Conservation (phyloP, 2,888 invertebrate genomes). For the Rambutsinella grinnellia region DNA sequence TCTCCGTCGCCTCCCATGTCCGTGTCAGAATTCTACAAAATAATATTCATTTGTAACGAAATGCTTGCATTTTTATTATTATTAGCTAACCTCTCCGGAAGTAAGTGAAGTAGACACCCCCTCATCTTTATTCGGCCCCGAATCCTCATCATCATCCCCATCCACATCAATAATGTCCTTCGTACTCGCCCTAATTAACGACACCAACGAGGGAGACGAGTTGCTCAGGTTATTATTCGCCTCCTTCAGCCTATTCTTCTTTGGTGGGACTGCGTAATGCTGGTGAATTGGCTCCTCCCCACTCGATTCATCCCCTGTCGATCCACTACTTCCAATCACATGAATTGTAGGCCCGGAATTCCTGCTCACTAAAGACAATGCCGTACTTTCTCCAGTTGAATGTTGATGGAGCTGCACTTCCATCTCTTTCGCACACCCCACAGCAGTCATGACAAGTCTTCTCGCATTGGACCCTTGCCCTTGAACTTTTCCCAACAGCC, state of each 20-base stretch:
- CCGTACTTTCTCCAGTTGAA: conserved; percentile 41
- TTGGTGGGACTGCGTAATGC: conserved; percentile 60
- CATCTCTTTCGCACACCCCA: conserved; percentile 54
- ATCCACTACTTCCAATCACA: conserved; percentile 46
- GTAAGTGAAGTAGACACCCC: conserved; percentile 61
- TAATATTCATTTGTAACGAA: too few species aligned
- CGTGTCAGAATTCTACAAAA: conserved; percentile 66
- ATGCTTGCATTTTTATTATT: not conserved
- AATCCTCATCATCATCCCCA: conserved; percentile 59
- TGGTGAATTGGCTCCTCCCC: conserved; percentile 55
- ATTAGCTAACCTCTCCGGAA: conserved; percentile 63
- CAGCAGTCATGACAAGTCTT: conserved; percentile 43
- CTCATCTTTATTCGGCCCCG: conserved; percentile 58
- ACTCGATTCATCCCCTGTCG: conserved; percentile 59
- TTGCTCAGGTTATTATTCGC: conserved; percentile 54
- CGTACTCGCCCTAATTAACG: conserved; percentile 43
- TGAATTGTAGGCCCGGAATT: conserved; percentile 49
- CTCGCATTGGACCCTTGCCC: not conserved
- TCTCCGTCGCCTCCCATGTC: conserved; percentile 60
- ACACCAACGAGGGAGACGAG: conserved; percentile 48
- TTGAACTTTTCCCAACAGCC: not conserved
- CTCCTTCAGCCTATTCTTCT: conserved; percentile 63
- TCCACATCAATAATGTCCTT: conserved; percentile 57
- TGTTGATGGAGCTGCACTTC: conserved; percentile 60
- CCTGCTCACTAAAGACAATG: conserved; percentile 50